Base-by-base conservation (phyloP, 1,140 invertebrate species). In the Eurosta solidaginis region DNA sequence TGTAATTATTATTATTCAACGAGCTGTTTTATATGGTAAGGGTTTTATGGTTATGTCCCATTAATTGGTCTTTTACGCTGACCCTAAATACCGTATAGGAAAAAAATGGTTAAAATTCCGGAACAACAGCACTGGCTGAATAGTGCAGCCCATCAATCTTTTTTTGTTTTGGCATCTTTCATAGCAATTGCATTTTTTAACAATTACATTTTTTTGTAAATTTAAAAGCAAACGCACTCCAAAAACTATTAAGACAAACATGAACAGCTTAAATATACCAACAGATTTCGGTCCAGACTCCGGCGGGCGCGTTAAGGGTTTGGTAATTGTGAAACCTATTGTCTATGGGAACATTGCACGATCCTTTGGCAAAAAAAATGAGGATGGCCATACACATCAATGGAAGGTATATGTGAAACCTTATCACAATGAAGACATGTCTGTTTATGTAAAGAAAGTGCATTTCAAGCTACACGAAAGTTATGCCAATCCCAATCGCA, bases 361-460 rank as follows among this genome's bases (percentile, higher is more conserved):
- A 79, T 97, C 97, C 86, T 98, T 99, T 90, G 97, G 97, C 0
- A 96, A 98, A 83, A 99, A 99, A 88, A 91, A 97, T n/a, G 97
- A 98, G 85, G 96, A 97, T 88, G 97, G 97, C 0, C 98, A 99
- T 84, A 99, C 98, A 1, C 98, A 99, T 91, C 93, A 98, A 82
- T 99, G 98, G 98, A 98, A 96, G 20, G 96, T 99, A 2, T 99
- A 99, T 88, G 91, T 99, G 0, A 98, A 98, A 87, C 96, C 98
- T 0, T 99, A 96, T 85, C 91, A 91, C 14, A 96, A 96, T 83
- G 95, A 96, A 89, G 97, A 99, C 82, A 96, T 99, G 94, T 96
- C 96, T 0, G 91, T 91, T 1, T 99, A 97, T 89, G 93, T 99
- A 0, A 99, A 98, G 88, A 98, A 99, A 89, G 93, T 99, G 3